phyloP scores from a whole-genome alignment of 2,888 invertebrate species.

The Miltochrista miniata region DNA sequence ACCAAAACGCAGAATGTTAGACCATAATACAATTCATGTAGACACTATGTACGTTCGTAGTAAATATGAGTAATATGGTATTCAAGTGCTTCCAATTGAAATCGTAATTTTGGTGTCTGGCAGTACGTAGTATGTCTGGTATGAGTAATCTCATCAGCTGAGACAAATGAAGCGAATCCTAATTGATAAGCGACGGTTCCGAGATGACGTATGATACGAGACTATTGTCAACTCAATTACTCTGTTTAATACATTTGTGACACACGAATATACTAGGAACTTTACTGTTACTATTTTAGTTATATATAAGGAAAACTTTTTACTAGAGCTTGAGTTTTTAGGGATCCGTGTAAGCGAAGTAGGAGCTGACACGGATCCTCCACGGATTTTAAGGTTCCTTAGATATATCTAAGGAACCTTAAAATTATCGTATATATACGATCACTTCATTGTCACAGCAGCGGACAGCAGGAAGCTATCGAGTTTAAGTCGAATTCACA shows the following conservation, averaged over 20 bases:
- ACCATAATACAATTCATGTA: too few species aligned
- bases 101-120: background rate
- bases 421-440: too few species aligned
- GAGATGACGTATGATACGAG: background rate
- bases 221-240: background rate
- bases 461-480: too few species aligned
- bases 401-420: too few species aligned
- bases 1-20: too few species aligned
- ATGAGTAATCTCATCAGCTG: background rate
- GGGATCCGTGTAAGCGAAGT: too few species aligned
- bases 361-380: too few species aligned
- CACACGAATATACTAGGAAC: constrained; percentile 3
- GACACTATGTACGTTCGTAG: background rate
- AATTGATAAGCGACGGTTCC: constrained; percentile 4
- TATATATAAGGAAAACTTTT: background rate
- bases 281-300: background rate
- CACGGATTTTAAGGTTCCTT: too few species aligned
- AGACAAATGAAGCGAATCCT: constrained; percentile 1
- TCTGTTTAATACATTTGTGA: background rate
- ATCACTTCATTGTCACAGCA: too few species aligned
- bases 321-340: too few species aligned
- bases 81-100: background rate
- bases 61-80: background rate
- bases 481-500: too few species aligned
- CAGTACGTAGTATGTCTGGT: background rate